Percentiles rank a stretch among this genome's conserved stretches.
Evolutionary conservation across 2,888 invertebrate genomes (phyloP).

Genomic region (Andrena minutula): DNA sequence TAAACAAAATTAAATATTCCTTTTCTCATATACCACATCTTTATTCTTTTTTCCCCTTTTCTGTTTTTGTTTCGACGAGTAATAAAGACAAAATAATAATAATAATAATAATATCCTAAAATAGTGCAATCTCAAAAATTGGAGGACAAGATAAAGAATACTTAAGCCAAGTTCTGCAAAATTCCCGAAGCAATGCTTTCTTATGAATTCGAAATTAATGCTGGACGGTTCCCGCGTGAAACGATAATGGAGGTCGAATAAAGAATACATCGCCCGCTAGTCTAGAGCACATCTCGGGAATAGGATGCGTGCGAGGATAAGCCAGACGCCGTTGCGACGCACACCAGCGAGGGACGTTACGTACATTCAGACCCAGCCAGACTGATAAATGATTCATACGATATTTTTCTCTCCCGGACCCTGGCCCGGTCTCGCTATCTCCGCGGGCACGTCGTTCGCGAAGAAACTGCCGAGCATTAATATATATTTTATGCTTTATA

Average conservation of each 20-base stretch:
- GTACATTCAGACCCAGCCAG: constrained; percentile 75
- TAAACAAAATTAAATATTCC: no score
- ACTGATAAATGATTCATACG: constrained; percentile 83
- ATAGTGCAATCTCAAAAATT: no score
- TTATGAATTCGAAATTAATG: no score
- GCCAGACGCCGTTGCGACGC: constrained; percentile 15
- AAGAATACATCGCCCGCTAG: neutral
- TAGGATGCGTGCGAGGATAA: constrained; percentile 15
- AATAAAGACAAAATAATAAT: no score
- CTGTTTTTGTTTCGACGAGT: no score
- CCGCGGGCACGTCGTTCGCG: constrained; percentile 70
- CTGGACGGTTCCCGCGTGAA: neutral
- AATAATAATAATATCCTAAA: no score
- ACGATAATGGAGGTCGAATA: neutral
- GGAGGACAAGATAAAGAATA: no score
- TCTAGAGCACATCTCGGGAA: neutral
- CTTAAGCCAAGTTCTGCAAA: no score
- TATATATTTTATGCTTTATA: constrained; percentile 77
- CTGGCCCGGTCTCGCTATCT: constrained; percentile 66
- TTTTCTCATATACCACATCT: no score
- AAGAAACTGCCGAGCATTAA: constrained; percentile 79
- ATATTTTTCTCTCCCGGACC: constrained; percentile 72
- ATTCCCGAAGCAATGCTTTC: no score
- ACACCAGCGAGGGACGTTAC: constrained; percentile 1
- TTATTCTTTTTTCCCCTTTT: no score